phyloP scores from a whole-genome alignment of 1,140 invertebrate genomes.

The Coelopa frigida region DNA sequence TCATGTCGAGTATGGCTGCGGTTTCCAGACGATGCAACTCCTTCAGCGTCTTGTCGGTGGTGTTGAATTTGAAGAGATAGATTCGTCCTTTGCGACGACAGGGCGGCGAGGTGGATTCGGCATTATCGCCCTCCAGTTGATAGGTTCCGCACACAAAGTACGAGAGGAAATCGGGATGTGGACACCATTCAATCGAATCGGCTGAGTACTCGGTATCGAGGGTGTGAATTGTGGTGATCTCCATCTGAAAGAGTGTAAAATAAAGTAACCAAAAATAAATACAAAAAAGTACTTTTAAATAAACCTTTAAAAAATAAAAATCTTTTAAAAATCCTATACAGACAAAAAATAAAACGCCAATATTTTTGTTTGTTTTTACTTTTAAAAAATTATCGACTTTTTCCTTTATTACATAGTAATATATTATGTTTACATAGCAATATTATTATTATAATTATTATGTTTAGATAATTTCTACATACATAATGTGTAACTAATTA shows the following conservation, averaged over 20 bases:
- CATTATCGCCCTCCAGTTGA: slow-evolving; percentile 50
- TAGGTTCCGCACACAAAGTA: slow-evolving; percentile 81
- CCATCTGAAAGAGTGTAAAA: slow-evolving; percentile 18
- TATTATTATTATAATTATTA: too few relatives aligned
- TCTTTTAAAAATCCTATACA: too few relatives aligned
- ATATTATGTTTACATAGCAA: too few relatives aligned
- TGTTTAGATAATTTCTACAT: too few relatives aligned
- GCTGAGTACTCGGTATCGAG: slow-evolving; percentile 68
- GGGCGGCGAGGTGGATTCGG: not conserved
- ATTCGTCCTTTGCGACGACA: slow-evolving; percentile 44
- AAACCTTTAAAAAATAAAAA: too few relatives aligned
- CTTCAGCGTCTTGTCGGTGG: slow-evolving; percentile 32
- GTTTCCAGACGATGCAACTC: slow-evolving; percentile 53
- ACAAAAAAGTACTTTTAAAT: too few relatives aligned
- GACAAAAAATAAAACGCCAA: too few relatives aligned
- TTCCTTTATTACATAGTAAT: too few relatives aligned
- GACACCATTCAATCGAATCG: slow-evolving; percentile 86
- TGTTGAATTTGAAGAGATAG: slow-evolving; percentile 47
- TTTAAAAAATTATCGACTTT: too few relatives aligned
- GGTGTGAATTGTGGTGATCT: slow-evolving; percentile 47
- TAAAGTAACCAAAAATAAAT: too few relatives aligned
- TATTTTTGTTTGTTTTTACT: too few relatives aligned
- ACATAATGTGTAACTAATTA: too few relatives aligned
- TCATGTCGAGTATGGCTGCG: slow-evolving; percentile 69
- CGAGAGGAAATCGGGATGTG: slow-evolving; percentile 52